Base-by-base conservation (phyloP, 2,797 vertebrate genomes). In the Myripristis jacobus region DNA sequence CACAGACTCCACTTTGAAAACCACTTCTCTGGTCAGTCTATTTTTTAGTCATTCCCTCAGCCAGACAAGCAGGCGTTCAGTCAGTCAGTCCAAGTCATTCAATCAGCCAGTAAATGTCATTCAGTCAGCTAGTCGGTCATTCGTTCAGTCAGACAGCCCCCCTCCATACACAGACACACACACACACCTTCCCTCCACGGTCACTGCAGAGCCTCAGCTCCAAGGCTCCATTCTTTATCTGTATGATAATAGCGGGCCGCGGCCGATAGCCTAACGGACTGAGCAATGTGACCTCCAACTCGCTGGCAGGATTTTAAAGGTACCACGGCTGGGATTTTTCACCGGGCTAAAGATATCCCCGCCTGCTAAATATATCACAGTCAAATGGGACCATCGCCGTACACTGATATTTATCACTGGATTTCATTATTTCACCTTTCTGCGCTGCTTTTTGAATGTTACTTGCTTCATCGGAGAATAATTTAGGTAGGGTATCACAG, bases 241-340 rank as follows among this genome's bases (percentile, higher is more conserved):
- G 60, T 15, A 13, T 79, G 81, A 78, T 83, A 83, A 81, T 72
- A 71, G 73, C 57, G 0, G 59, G 70, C 65, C 65, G 12, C 31
- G 22, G 73, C 79, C 36, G 73, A 74, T 72, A 75, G 79, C 76
- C 77, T 57, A 8, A 19, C 51, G 27, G 46, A 6, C 58, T 2
- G 19, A 69, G 81, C 83, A 82, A 74, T 56, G 83, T 89, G 81
- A 86, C 85, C 85, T 84, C 77, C 66, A 84, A 13, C 66, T 66
- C 51, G 1, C 70, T 25, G 65, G 55, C 73, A 29, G 62, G 66
- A 51, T 43, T 53, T 76, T 55, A 68, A 78, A 83, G 60, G 68
- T 51, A 55, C 41, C 69, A 1, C 1, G 0, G 62, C 41, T 61
- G 0, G 24, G 43, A 22, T 47, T 55, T 62, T 53, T 47, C 15